These are phyloP conservation scores for Sesamia nonagrioides DNA, from an alignment of 1,140 invertebrate species.

Conservation along the genomic window DNA sequence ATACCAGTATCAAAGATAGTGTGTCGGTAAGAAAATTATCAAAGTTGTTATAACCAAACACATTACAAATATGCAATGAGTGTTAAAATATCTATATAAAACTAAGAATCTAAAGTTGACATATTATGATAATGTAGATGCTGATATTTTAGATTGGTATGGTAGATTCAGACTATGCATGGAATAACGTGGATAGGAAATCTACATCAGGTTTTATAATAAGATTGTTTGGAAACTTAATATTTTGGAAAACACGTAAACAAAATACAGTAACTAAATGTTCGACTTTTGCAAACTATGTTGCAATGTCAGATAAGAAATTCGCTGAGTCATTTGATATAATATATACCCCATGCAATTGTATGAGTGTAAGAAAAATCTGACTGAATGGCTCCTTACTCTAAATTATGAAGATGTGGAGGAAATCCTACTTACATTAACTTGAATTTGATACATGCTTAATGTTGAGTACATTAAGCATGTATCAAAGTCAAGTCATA, in stretches of 20 bases:
- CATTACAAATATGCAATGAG: constrained; percentile 74
- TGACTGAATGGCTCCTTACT: no score
- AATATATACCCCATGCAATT: no score
- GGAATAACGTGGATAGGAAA: constrained; percentile 72
- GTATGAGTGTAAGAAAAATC: no score
- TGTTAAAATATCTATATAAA: constrained; percentile 63
- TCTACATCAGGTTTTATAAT: constrained; percentile 69
- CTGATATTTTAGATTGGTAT: constrained; percentile 66
- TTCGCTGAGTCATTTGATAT: no score
- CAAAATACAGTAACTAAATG: constrained; percentile 62
- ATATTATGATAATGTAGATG: constrained; percentile 62
- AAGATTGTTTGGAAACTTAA: constrained; percentile 65
- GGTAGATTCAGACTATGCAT: constrained; percentile 75
- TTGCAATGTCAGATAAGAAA: constrained; percentile 50
- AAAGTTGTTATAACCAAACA: no score
- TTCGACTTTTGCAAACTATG: constrained; percentile 61
- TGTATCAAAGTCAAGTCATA: no score
- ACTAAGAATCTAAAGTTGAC: constrained; percentile 69
- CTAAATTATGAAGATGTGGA: no score
- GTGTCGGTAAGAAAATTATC: no score
- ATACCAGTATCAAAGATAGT: no score
- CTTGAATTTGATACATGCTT: no score
- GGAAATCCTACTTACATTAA: no score
- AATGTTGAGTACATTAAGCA: no score
- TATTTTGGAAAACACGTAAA: constrained; percentile 71